phyloP scores from a whole-genome alignment of 1,140 invertebrate genomes.

The Drosophila athabasca region DNA sequence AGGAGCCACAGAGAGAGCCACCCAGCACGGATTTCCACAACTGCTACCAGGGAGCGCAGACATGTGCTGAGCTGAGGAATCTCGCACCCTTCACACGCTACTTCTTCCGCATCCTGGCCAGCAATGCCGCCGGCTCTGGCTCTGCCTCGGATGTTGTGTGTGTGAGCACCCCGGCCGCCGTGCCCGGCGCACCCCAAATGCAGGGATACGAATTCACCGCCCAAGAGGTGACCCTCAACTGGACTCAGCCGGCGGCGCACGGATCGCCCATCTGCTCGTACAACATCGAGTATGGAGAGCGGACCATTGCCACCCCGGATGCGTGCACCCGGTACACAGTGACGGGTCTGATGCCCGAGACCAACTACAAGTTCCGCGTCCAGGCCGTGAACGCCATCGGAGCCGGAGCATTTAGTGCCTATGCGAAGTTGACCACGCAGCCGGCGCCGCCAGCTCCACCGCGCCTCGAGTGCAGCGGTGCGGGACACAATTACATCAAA shows the following conservation, averaged over 20 bases:
- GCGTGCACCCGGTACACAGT: slow-evolving; percentile 85
- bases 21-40: slow-evolving; percentile 84
- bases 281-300: slow-evolving; percentile 89
- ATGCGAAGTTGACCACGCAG: slow-evolving; percentile 88
- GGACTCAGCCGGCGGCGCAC: slow-evolving; percentile 89
- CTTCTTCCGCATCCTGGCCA: slow-evolving; percentile 91
- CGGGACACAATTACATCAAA: slow-evolving; percentile 91
- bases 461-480: slow-evolving; percentile 88
- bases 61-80: slow-evolving; percentile 88
- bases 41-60: slow-evolving; percentile 86
- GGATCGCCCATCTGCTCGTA: slow-evolving; percentile 90
- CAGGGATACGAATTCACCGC: slow-evolving; percentile 87
- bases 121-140: slow-evolving; percentile 90
- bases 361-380: slow-evolving; percentile 88
- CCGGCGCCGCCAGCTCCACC: slow-evolving; percentile 91
- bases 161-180: slow-evolving; percentile 88
- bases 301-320: slow-evolving; percentile 85
- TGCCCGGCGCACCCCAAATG: slow-evolving; percentile 88
- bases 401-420: slow-evolving; percentile 89
- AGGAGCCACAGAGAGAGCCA: slow-evolving; percentile 85
- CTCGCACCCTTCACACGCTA: slow-evolving; percentile 91
- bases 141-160: slow-evolving; percentile 88
- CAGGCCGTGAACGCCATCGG: slow-evolving; percentile 93
- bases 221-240: slow-evolving; percentile 87
- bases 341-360: slow-evolving; percentile 85